Evolutionary conservation across 1,140 invertebrate genomes (phyloP).

Genomic region (Lethocerus indicus): DNA sequence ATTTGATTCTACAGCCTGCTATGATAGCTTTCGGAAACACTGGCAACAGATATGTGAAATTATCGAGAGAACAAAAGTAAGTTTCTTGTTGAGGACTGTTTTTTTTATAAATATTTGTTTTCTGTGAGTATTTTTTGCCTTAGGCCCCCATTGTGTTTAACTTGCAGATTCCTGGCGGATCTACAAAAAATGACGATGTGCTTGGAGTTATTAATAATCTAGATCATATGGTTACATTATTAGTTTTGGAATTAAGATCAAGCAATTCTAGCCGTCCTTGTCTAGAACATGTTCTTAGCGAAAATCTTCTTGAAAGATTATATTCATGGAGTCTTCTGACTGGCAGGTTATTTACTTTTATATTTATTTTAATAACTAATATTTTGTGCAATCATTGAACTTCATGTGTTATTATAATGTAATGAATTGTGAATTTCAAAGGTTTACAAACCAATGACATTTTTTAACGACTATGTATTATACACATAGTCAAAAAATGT

Average conservation of each 20-base stretch:
- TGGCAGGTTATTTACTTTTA: constrained; percentile 34
- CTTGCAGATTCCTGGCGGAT: constrained; percentile 25
- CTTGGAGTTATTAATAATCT: constrained; percentile 79
- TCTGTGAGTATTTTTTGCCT: not conserved
- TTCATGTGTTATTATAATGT: not conserved
- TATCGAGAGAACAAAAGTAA: constrained; percentile 48
- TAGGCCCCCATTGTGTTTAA: constrained; percentile 9
- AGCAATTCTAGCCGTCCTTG: constrained; percentile 29
- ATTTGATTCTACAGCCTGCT: constrained; percentile 61
- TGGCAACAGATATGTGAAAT: constrained; percentile 84
- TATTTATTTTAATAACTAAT: not conserved
- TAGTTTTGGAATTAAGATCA: constrained; percentile 59
- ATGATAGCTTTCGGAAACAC: constrained; percentile 85
- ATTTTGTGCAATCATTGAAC: not conserved
- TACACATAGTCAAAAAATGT: not conserved
- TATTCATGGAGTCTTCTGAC: constrained; percentile 59
- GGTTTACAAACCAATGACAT: not conserved
- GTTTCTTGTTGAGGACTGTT: constrained; percentile 7
- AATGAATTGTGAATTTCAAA: not conserved
- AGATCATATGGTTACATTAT: constrained; percentile 78
- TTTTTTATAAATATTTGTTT: not conserved
- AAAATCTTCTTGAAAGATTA: constrained; percentile 59
- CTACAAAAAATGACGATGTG: constrained; percentile 61
- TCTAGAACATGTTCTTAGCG: constrained; percentile 54
- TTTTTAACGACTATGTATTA: not conserved